Conservation (phyloP, 2,888 invertebrate species). For the Romanomermis culicivorax region DNA sequence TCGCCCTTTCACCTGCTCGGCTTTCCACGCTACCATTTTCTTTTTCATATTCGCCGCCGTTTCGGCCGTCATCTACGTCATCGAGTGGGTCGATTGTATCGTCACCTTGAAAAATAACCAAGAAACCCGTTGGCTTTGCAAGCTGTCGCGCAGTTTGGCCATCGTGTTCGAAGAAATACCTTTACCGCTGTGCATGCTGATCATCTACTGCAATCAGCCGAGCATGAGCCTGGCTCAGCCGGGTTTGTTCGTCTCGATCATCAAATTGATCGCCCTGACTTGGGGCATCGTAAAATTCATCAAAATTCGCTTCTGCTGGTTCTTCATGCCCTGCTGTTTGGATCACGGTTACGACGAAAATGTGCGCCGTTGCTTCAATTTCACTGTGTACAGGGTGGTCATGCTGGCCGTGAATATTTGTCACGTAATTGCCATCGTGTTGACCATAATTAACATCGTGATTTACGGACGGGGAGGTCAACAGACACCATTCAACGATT, state of each 20-base stretch:
- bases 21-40: neutral
- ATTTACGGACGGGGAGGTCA: neutral
- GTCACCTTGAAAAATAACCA: conserved; percentile 1
- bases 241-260: conserved; percentile 22
- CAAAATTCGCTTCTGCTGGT: conserved; percentile 28
- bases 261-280: conserved; percentile 22
- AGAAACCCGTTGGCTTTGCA: conserved; percentile 2
- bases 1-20: neutral
- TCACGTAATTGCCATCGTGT: conserved; percentile 19
- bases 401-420: conserved; percentile 27
- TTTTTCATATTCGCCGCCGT: conserved; percentile 19
- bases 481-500: neutral
- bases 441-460: conserved; percentile 17
- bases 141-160: neutral
- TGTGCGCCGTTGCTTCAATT: conserved; percentile 22
- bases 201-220: conserved; percentile 23
- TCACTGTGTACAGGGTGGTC: conserved; percentile 21
- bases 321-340: conserved; percentile 11
- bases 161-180: conserved; percentile 26
- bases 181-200: conserved; percentile 20
- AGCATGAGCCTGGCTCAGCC: conserved; percentile 22
- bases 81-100: conserved; percentile 12
- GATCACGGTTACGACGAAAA: conserved; percentile 18
- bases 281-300: conserved; percentile 28
- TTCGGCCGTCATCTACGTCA: conserved; percentile 23